Percentiles rank a stretch among this genome's conserved stretches.
phyloP scores from a whole-genome alignment of 2,888 invertebrate genomes.

The Balanococcus diminutus region DNA sequence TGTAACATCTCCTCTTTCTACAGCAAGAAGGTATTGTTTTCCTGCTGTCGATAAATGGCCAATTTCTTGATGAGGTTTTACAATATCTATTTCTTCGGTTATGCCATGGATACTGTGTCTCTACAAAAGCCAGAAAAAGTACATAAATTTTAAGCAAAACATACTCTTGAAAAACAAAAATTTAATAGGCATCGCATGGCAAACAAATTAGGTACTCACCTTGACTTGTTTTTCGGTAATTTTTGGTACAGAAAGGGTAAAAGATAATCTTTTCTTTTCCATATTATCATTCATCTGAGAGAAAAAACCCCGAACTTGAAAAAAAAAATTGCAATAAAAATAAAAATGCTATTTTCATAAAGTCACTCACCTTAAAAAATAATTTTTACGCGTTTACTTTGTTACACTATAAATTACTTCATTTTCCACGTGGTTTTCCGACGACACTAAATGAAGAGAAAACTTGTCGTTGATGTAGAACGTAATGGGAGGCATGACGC shows the following conservation, averaged over 20 bases:
- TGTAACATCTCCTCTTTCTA: conserved; percentile 95
- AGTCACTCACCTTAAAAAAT: neutral
- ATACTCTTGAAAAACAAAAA: too few relatives aligned
- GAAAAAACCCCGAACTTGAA: neutral
- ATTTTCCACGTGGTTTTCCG: conserved; percentile 37
- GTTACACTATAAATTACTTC: neutral
- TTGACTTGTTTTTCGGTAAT: conserved; percentile 31
- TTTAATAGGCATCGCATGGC: neutral
- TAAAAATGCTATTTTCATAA: neutral
- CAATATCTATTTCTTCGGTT: conserved; percentile 89
- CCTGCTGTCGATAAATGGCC: conserved; percentile 82
- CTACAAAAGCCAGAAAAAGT: conserved; percentile 63
- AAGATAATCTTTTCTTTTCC: conserved; percentile 21
- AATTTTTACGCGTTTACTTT: neutral
- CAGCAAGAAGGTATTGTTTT: conserved; percentile 92
- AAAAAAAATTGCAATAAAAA: neutral
- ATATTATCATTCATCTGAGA: neutral
- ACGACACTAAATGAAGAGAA: conserved; percentile 24
- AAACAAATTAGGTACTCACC: neutral
- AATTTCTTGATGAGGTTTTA: conserved; percentile 88
- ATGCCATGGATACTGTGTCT: conserved; percentile 89
- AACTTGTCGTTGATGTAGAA: conserved; percentile 30
- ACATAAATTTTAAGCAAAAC: neutral
- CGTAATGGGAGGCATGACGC: conserved; percentile 17
- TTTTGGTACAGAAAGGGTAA: conserved; percentile 39